Evolutionary conservation across 2,888 invertebrate species (phyloP), one percentile per base, ranked within the genome.

Genomic region (Sinotaia quadrata): DNA sequence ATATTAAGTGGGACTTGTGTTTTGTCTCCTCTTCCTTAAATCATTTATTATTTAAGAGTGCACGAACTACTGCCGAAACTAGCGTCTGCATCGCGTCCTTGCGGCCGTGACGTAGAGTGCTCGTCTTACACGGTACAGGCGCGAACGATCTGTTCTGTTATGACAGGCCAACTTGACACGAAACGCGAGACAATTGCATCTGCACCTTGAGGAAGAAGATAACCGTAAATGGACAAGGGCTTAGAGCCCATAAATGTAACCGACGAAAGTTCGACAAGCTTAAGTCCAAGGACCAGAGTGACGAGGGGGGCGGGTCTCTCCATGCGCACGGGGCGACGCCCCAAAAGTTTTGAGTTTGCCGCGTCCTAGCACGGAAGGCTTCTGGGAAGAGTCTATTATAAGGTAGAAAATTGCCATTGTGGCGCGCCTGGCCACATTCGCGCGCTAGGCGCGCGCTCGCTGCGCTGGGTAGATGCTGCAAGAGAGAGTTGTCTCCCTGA

Each of bases 41-140:
- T 62, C 52, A 62, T 52, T 62, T 41, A 62, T 62, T 52, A 62
- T 62, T 62, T 52, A 62, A 37, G 37, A 37, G 62, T 52, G 62
- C 52, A n/a, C 27, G 21, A 49, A 24, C 7, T 29, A 41, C 21
- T 37, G 47, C 47, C 47, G 7, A 47, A 47, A 47, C 47, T n/a
- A 24, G 18, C 47, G 3, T 8, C 12, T 8, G 47, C 47, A n/a
- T 12, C n/a, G 41, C 47, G 47, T n/a, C n/a, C n/a, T n/a, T n/a
- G n/a, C n/a, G n/a, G n/a, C n/a, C n/a, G n/a, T n/a, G n/a, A n/a
- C n/a, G n/a, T n/a, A n/a, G n/a, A n/a, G n/a, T n/a, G n/a, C n/a
- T n/a, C n/a, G n/a, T n/a, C n/a, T n/a, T n/a, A n/a, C n/a, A n/a
- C n/a, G n/a, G n/a, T n/a, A n/a, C n/a, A n/a, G n/a, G n/a, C n/a